Evolutionary conservation across 1,140 invertebrate genomes (phyloP).

Genomic region (Lucilia cuprina): DNA sequence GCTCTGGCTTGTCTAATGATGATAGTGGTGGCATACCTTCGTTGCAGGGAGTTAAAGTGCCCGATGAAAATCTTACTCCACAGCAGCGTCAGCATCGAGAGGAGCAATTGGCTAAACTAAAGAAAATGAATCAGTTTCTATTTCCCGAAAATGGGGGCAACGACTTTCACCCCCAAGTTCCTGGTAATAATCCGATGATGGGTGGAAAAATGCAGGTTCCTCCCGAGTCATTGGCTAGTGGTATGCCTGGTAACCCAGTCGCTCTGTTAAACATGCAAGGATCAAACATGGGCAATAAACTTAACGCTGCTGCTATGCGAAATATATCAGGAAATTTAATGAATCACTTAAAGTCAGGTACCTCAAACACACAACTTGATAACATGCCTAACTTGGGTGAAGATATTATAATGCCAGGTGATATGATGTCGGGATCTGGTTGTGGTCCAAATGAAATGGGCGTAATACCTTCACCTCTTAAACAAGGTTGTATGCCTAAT

Average conservation of each 20-base stretch:
- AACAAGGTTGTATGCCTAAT: conserved; percentile 37
- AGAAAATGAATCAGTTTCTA: conserved; percentile 91
- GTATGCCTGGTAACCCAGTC: background rate
- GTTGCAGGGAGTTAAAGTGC: conserved; percentile 84
- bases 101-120: conserved; percentile 87
- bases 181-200: conserved; percentile 22
- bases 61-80: conserved; percentile 95
- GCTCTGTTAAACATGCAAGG: background rate
- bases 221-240: background rate
- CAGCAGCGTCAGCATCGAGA: conserved; percentile 93
- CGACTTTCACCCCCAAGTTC: conserved; percentile 6
- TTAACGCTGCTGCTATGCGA: background rate
- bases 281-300: background rate
- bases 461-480: background rate
- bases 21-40: conserved; percentile 67
- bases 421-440: background rate
- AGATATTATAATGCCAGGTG: background rate
- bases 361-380: background rate
- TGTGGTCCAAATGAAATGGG: background rate
- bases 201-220: background rate
- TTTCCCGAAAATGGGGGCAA: conserved; percentile 74
- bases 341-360: conserved; percentile 29
- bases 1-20: background rate
- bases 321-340: conserved; percentile 41
- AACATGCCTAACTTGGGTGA: conserved; percentile 10